phyloP scores from a whole-genome alignment of 2,888 invertebrate genomes.

The Tachystola acroxantha region DNA sequence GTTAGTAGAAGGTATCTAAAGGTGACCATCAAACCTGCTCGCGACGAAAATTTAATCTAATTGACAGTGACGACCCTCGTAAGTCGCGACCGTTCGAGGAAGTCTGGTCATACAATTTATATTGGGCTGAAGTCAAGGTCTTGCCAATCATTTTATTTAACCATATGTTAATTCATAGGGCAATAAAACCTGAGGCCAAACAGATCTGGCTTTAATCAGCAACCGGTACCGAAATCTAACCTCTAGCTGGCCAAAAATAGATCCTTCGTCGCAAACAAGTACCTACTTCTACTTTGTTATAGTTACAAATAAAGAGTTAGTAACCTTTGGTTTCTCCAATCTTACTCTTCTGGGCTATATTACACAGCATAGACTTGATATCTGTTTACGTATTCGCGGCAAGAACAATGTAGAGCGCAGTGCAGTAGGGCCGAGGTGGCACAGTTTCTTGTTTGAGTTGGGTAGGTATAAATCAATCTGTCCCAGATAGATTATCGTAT shows the following conservation, averaged over 20 bases:
- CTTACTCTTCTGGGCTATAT: conserved; percentile 8
- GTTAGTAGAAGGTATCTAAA: no score
- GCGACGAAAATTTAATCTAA: conserved; percentile 44
- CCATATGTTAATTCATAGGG: conserved; percentile 65
- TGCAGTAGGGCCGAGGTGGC: conserved; percentile 67
- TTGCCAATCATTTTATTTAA: conserved; percentile 66
- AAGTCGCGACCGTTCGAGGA: conserved; percentile 55
- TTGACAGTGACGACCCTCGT: conserved; percentile 59
- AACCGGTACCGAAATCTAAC: neutral
- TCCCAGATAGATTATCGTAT: conserved; percentile 67
- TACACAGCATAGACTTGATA: conserved; percentile 28
- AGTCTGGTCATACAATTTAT: conserved; percentile 70
- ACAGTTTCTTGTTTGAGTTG: conserved; percentile 68
- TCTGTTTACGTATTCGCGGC: conserved; percentile 63
- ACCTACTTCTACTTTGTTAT: no score
- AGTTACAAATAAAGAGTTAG: no score
- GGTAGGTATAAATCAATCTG: conserved; percentile 73
- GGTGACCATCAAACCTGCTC: conserved; percentile 35
- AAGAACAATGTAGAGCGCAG: conserved; percentile 59
- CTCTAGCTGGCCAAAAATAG: no score
- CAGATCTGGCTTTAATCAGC: conserved; percentile 35
- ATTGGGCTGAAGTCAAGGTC: conserved; percentile 71
- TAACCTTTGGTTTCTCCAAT: neutral
- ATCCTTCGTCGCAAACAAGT: neutral
- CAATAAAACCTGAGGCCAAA: conserved; percentile 63